Evolutionary conservation across 2,888 invertebrate genomes (phyloP), one percentile per base, ranked within the genome.

Genomic region (Siphonodentalium dalli): DNA sequence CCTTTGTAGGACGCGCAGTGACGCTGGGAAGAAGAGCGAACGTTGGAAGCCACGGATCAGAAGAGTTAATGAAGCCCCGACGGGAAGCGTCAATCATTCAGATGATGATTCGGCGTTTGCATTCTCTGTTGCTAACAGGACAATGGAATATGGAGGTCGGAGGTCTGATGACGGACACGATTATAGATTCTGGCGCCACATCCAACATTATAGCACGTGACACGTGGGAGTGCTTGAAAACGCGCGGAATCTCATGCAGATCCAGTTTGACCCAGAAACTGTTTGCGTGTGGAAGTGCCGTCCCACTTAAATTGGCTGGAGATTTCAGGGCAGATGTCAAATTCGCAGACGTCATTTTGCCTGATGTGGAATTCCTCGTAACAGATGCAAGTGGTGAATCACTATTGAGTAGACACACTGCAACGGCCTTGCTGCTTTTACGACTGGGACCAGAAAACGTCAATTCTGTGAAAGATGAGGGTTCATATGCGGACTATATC

Each of bases 111-210:
- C n/a, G 21, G 34, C 18, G 20, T 31, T 33, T 33, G 13, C 24
- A 11, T 11, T 33, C 20, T 21, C 11, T 35, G 35, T 18, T 23
- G n/a, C 9, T 7, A n/a, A 39, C n/a, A 28, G 40, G 40, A 15
- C 26, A 29, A 23, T 27, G 31, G 27, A 33, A 34, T 23, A 35
- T 50, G 9, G 41, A 45, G 28, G 28, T 44, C 8, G 48, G 49
- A 13, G 39, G 29, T 28, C 35, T 47, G 2, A 23, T 29, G 13
- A 13, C 37, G 31, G 13, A 29, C n/a, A 42, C 49, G 28, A 37
- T 60, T 13, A 42, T 60, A 4, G 60, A 60, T 28, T 53, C 53
- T 15, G 60, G 60, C n/a, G 56, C 60, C 13, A 35, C 38, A 3
- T 21, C 27, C 18, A 56, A 56, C 29, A 42, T 53, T 4, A 41